Evolutionary conservation across 2,113 vertebrate genomes (phyloP), one percentile per base, ranked within the genome.

Genomic region (Turnix velox): DNA sequence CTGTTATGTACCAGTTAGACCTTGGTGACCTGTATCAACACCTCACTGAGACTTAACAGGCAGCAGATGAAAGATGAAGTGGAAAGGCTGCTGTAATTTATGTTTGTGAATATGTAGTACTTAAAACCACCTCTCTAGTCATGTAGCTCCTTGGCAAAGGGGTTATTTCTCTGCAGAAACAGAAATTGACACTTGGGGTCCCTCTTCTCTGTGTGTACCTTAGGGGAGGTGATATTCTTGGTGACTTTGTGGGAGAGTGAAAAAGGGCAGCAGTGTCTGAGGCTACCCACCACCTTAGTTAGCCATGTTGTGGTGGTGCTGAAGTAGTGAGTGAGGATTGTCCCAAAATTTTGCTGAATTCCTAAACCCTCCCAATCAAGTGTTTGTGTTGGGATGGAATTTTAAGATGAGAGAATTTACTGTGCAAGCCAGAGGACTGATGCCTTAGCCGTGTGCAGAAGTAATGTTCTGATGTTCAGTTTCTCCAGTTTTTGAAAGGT

Each of bases 361-460:
- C 35, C 24, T 75, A 35, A 35, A 72, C 37, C 13, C 19, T 67
- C 12, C 45, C 19, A 33, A 61, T 49, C 27, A 6, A 39, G 8
- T 49, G 59, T 77, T 86, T 46, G 30, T 77, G 33, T 52, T 77
- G 25, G 14, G 45, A 23, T 25, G 48, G 31, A 62, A 24, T 9
- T 6, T 39, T 37, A 31, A 65, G 57, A 49, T 68, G 65, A 52
- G 8, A 30, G 51, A 8, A n/a, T 42, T 18, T 31, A 6, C n/a
- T 66, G 12, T 58, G 43, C 23, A 39, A 12, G 62, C 27, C 25
- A 16, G 49, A 39, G 33, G 14, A 8, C 31, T 46, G 2, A 48
- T 63, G 19, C 17, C 0, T 0, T n/a, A 13, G 8, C 6, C 13
- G 14, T 49, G 22, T 54, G 58, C 35, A 42, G 51, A n/a, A 77